Evolutionary conservation across 2,797 vertebrate genomes (phyloP).

Genomic region (Halcyon leucocephala): DNA sequence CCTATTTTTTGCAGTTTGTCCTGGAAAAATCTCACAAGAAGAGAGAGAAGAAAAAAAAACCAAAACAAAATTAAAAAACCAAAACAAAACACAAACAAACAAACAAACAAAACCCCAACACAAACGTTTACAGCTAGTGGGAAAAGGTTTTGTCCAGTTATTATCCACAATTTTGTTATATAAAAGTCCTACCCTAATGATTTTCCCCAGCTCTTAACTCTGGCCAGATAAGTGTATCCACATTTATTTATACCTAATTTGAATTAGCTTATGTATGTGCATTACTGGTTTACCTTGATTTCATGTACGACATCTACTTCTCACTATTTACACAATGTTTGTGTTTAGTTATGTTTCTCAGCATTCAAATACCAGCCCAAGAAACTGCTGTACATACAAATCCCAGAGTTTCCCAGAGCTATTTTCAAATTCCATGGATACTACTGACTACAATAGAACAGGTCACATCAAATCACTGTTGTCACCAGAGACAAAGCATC

Average conservation of each 20-base stretch:
- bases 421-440: neutral
- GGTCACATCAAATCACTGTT: neutral
- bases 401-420: neutral
- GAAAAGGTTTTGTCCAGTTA: neutral
- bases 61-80: too few relatives aligned
- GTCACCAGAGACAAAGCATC: neutral
- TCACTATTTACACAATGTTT: too few relatives aligned
- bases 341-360: too few relatives aligned
- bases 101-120: accelerated
- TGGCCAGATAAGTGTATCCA: neutral
- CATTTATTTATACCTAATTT: neutral
- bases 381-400: neutral
- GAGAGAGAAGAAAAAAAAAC: neutral
- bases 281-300: neutral
- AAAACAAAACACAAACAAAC: accelerated
- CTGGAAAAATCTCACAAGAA: neutral
- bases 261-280: neutral
- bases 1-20: neutral
- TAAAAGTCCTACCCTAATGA: neutral
- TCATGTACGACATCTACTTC: too few relatives aligned
- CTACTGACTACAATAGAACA: neutral
- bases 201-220: neutral
- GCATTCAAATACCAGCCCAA: neutral
- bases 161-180: neutral
- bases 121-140: neutral